Percentiles rank a stretch among this genome's conserved stretches.
phyloP scores from a whole-genome alignment of 1,140 invertebrate species.

The Dryas iulia region DNA sequence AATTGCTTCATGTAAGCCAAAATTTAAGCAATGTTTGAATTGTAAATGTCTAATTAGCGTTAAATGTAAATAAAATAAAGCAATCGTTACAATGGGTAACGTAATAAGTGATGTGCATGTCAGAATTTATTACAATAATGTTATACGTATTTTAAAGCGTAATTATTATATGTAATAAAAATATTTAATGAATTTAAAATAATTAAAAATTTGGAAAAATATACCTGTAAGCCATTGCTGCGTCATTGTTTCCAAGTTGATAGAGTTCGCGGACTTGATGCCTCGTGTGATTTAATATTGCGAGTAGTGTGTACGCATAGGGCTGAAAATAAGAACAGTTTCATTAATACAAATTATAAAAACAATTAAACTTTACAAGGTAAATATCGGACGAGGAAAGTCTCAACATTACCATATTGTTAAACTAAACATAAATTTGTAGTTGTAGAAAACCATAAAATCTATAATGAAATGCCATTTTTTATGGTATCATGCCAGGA shows the following conservation, averaged over 20 bases:
- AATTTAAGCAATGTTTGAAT: background rate
- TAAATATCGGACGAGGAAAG: too few relatives aligned
- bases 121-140: background rate
- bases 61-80: background rate
- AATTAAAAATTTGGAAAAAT: too few relatives aligned
- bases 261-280: conserved; percentile 86
- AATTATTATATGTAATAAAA: too few relatives aligned
- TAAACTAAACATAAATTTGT: too few relatives aligned
- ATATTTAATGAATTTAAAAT: too few relatives aligned
- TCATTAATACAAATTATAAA: too few relatives aligned
- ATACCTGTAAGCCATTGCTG: conserved; percentile 83
- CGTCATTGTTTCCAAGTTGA: conserved; percentile 83
- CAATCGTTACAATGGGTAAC: background rate
- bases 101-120: background rate
- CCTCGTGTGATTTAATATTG: conserved; percentile 88
- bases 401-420: too few relatives aligned
- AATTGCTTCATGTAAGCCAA: conserved; percentile 5
- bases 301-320: conserved; percentile 86
- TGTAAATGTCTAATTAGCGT: background rate
- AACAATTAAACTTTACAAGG: too few relatives aligned
- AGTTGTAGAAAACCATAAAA: too few relatives aligned
- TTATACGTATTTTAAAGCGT: too few relatives aligned
- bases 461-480: too few relatives aligned
- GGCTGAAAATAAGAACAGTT: conserved; percentile 70
- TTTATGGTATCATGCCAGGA: too few relatives aligned